These are phyloP conservation scores for Liparis tanakae DNA, from an alignment of 2,797 vertebrate species.

Conservation along the genomic window DNA sequence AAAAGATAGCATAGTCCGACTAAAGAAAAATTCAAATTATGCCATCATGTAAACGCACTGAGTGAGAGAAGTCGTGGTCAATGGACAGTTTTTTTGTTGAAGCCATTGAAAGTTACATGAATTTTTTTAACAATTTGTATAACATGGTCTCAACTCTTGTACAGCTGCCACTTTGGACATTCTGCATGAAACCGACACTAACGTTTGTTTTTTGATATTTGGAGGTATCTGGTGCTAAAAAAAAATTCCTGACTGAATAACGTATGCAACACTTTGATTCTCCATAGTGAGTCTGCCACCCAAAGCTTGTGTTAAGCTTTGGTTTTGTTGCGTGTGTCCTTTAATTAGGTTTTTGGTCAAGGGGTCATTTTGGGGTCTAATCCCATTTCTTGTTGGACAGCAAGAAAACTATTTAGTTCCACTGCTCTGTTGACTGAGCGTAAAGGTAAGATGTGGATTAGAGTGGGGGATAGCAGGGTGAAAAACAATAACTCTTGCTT, in stretches of 20 bases:
- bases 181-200: background rate
- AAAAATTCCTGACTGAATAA: conserved; percentile 2
- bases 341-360: conserved; percentile 25
- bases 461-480: conserved; percentile 17
- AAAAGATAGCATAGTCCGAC: too few species aligned
- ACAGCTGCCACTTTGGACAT: background rate
- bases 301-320: conserved; percentile 3
- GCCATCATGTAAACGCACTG: too few species aligned
- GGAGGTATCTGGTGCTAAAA: background rate
- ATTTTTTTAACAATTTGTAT: background rate
- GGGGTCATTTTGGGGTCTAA: conserved; percentile 33
- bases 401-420: conserved; percentile 53
- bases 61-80: background rate
- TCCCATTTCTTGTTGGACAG: conserved; percentile 34
- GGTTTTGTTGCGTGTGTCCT: conserved; percentile 2
- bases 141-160: background rate
- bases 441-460: conserved; percentile 49
- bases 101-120: background rate
- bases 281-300: background rate
- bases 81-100: conserved; percentile 3
- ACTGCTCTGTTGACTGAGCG: conserved; percentile 30
- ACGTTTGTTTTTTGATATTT: background rate
- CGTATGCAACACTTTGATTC: conserved; percentile 8
- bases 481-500: conserved; percentile 42
- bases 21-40: too few species aligned